phyloP scores from a whole-genome alignment of 2,797 vertebrate genomes.

The Chromis chromis region DNA sequence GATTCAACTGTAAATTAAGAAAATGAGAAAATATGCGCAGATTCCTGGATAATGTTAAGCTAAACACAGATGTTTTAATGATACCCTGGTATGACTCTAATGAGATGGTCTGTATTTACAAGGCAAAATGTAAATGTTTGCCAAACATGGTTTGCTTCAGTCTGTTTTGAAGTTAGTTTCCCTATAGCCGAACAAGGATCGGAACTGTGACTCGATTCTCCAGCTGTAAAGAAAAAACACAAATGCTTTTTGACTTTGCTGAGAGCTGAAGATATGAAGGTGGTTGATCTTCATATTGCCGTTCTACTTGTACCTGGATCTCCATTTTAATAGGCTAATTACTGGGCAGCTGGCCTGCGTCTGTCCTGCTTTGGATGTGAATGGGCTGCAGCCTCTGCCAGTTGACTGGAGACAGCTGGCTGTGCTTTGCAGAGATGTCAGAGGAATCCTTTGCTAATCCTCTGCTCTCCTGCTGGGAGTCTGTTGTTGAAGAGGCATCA shows the following conservation, averaged over 20 bases:
- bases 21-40: background rate
- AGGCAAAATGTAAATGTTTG: background rate
- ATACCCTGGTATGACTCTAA: background rate
- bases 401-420: slow-evolving; percentile 66
- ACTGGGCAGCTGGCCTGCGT: slow-evolving; percentile 63
- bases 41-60: background rate
- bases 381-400: slow-evolving; percentile 50
- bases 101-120: background rate
- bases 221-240: slow-evolving; percentile 20
- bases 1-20: too few species aligned
- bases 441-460: slow-evolving; percentile 78
- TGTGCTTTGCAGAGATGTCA: slow-evolving; percentile 66
- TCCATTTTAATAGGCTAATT: slow-evolving; percentile 86
- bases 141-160: slow-evolving; percentile 9
- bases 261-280: slow-evolving; percentile 76
- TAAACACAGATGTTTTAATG: background rate
- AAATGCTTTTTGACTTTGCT: slow-evolving; percentile 71
- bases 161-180: slow-evolving; percentile 1
- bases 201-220: slow-evolving; percentile 15
- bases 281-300: slow-evolving; percentile 76
- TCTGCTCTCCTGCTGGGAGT: slow-evolving; percentile 67
- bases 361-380: slow-evolving; percentile 55
- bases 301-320: slow-evolving; percentile 79
- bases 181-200: slow-evolving; percentile 19
- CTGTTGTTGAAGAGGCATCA: slow-evolving; percentile 74